Percentiles rank a stretch among this genome's conserved stretches.
Conservation (phyloP, 2,113 vertebrate species). For the Aleadryas rufinucha region DNA sequence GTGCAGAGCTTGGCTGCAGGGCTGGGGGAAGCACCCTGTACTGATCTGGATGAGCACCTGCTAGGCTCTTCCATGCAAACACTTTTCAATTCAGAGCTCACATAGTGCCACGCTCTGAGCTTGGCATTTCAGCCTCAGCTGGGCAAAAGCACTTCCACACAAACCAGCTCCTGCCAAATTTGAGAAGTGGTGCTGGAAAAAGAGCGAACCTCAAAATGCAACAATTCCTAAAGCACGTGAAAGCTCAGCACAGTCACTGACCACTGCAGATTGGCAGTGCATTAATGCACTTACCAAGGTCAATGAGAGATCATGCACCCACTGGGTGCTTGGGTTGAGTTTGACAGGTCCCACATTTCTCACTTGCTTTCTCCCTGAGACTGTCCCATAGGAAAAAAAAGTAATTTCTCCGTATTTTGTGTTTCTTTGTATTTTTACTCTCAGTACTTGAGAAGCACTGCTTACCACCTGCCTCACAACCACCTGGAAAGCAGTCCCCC, state of each 20-base stretch:
- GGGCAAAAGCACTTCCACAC: neutral
- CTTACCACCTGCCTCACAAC: neutral
- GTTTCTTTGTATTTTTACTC: neutral
- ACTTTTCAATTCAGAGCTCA: neutral
- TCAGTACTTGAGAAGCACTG: neutral
- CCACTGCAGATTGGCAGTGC: fast-evolving
- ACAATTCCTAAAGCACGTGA: neutral
- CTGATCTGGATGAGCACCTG: neutral
- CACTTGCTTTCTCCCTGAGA: neutral
- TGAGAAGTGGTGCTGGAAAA: neutral
- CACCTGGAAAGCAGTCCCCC: neutral
- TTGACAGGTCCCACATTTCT: neutral
- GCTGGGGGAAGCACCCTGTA: neutral
- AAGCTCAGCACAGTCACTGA: neutral
- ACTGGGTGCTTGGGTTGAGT: neutral
- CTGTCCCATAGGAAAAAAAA: neutral
- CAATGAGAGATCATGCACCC: neutral
- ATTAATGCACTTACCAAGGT: neutral
- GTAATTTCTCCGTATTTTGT: neutral
- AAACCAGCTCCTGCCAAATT: neutral
- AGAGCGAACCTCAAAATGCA: fast-evolving
- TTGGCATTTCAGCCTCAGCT: neutral
- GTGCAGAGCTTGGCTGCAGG: neutral
- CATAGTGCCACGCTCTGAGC: neutral
- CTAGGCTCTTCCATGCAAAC: neutral